Conservation (phyloP, 2,888 invertebrate genomes). For the Drosophila mimetica region DNA sequence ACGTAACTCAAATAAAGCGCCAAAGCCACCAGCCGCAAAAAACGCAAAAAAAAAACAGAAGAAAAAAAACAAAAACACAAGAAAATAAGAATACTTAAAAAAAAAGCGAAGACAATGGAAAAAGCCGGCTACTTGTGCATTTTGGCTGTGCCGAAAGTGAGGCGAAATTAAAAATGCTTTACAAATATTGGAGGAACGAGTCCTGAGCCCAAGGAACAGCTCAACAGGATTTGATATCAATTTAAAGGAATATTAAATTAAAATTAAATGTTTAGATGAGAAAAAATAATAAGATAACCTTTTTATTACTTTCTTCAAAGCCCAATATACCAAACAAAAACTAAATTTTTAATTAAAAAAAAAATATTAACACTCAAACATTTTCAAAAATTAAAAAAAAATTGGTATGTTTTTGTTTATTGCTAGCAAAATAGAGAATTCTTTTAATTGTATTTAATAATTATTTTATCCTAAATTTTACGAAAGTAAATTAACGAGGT, state of each 20-base stretch:
- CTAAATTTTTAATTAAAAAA: no score
- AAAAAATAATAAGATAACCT: not conserved
- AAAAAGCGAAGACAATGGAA: slow-evolving; percentile 12
- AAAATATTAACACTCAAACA: no score
- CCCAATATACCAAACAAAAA: no score
- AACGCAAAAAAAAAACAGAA: slow-evolving; percentile 9
- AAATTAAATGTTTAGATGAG: not conserved
- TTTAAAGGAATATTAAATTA: not conserved
- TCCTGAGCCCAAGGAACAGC: not conserved
- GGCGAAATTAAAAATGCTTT: slow-evolving; percentile 51
- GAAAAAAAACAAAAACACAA: slow-evolving; percentile 10
- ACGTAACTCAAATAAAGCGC: slow-evolving; percentile 79
- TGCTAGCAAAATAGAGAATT: no score
- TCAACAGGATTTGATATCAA: not conserved
- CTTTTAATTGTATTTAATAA: no score
- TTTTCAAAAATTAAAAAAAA: no score
- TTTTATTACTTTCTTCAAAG: no score
- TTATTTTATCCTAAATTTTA: no score
- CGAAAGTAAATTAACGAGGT: no score
- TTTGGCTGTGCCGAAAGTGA: slow-evolving; percentile 12
- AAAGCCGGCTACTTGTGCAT: slow-evolving; percentile 17
- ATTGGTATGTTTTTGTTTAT: no score
- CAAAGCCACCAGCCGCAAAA: slow-evolving; percentile 55
- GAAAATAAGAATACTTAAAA: slow-evolving; percentile 12
- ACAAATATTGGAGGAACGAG: slow-evolving; percentile 39